phyloP scores from a whole-genome alignment of 2,797 vertebrate species.

The Oreortyx pictus region DNA sequence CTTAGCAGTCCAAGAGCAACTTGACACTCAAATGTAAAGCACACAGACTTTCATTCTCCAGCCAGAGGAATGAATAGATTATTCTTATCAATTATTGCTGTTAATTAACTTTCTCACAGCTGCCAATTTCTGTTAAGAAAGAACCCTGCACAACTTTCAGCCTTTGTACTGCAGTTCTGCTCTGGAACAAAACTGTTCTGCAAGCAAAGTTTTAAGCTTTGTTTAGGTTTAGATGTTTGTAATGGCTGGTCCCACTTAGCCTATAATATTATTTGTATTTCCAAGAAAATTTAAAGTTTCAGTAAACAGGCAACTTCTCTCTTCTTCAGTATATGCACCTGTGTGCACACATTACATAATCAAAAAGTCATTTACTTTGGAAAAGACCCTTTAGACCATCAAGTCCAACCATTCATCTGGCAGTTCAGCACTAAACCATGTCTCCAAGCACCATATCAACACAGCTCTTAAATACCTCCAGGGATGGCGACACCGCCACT shows the following conservation, averaged over 20 bases:
- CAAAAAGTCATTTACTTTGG: background rate
- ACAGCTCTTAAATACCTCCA: background rate
- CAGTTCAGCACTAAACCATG: background rate
- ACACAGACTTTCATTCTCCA: background rate
- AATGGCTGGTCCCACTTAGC: background rate
- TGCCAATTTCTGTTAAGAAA: background rate
- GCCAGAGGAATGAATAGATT: constrained; percentile 14
- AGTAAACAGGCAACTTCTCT: background rate
- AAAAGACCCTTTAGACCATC: background rate
- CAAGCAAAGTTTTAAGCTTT: background rate
- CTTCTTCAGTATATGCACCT: background rate
- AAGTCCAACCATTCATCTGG: background rate
- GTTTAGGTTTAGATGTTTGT: background rate
- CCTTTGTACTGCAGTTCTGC: background rate
- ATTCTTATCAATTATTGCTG: background rate
- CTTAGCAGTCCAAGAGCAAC: background rate
- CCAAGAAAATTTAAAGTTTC: background rate
- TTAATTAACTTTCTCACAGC: background rate
- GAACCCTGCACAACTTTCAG: background rate
- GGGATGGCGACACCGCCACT: background rate
- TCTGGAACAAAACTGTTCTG: background rate
- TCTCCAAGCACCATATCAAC: background rate
- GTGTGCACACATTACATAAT: background rate
- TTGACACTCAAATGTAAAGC: background rate
- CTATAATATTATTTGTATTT: background rate